phyloP scores from a whole-genome alignment of 2,113 vertebrate genomes.

The Acrocephalus arundinaceus region DNA sequence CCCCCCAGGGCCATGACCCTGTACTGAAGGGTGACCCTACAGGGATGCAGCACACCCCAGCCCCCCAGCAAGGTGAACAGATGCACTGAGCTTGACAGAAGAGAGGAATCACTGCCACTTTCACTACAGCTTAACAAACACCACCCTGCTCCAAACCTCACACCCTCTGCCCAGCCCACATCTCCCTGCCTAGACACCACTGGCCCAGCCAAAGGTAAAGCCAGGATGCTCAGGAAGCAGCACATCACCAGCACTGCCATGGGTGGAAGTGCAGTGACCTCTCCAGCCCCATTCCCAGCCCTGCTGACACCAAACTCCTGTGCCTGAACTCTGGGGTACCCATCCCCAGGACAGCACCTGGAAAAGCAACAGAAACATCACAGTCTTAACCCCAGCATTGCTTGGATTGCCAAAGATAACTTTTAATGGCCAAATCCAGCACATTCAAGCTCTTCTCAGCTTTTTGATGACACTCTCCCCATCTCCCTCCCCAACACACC shows the following conservation, averaged over 20 bases:
- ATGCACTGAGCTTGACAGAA: rapidly evolving
- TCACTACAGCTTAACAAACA: rapidly evolving
- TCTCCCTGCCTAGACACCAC: neutral
- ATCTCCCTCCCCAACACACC: neutral
- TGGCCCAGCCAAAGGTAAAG: neutral
- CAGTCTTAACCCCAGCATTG: neutral
- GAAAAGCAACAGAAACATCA: neutral
- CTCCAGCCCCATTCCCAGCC: neutral
- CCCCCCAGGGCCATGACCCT: rapidly evolving
- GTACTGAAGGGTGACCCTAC: neutral
- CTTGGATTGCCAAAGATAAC: neutral
- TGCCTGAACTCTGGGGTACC: no score
- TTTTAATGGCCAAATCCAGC: neutral
- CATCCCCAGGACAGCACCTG: neutral
- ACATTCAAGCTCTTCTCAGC: neutral
- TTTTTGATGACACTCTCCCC: neutral
- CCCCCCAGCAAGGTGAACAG: neutral
- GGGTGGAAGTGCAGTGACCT: neutral
- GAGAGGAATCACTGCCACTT: neutral
- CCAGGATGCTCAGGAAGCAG: neutral
- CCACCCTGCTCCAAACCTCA: neutral
- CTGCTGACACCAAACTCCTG: neutral
- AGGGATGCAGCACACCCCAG: neutral
- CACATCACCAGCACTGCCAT: neutral
- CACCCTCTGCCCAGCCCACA: neutral